These are phyloP conservation scores for Hemiprocne comata DNA, from an alignment of 2,113 vertebrate species.

Conservation along the genomic window DNA sequence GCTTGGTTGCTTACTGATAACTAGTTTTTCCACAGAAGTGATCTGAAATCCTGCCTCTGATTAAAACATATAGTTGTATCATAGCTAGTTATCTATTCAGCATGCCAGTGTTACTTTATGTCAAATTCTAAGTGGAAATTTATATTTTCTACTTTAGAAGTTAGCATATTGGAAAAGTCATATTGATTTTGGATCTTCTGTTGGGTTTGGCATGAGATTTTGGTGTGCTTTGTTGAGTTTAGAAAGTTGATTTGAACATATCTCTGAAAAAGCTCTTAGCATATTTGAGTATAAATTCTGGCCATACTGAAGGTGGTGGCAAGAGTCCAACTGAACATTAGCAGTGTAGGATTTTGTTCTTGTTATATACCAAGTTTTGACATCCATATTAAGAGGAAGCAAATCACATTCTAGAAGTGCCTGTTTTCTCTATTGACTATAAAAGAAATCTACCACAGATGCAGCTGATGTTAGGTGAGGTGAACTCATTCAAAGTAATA, in stretches of 20 bases:
- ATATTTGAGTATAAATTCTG: conserved; percentile 29
- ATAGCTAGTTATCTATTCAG: conserved; percentile 39
- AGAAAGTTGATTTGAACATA: conserved; percentile 16
- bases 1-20: not conserved
- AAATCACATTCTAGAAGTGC: not conserved
- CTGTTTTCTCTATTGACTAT: not conserved
- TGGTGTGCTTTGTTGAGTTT: conserved; percentile 12
- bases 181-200: conserved; percentile 53
- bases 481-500: not conserved
- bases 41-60: conserved; percentile 59
- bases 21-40: conserved; percentile 23
- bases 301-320: not conserved
- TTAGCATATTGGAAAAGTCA: conserved; percentile 51
- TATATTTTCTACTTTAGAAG: conserved; percentile 49
- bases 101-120: conserved; percentile 38
- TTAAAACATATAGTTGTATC: conserved; percentile 52
- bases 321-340: conserved; percentile 6
- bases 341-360: conserved; percentile 4
- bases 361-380: conserved; percentile 1
- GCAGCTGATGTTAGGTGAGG: conserved; percentile 15
- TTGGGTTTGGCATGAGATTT: conserved; percentile 15
- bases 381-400: conserved; percentile 22
- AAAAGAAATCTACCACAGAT: conserved; percentile 1
- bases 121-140: conserved; percentile 48
- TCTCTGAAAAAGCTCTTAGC: conserved; percentile 15